Conservation (phyloP, 2,113 vertebrate species). For the Loxodonta africana region DNA sequence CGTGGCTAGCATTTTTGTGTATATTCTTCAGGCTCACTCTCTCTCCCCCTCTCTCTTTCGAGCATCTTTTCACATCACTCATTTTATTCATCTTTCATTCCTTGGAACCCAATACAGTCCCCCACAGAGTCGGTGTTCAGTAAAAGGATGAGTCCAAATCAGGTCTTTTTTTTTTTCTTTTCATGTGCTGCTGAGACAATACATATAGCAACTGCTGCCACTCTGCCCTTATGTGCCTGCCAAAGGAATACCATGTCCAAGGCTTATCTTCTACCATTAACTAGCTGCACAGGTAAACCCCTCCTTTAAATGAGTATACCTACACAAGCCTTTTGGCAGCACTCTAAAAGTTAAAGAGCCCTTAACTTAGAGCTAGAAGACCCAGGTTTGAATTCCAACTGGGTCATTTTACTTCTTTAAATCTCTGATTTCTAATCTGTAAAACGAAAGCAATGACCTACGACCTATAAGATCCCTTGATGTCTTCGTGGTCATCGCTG, state of each 20-base stretch:
- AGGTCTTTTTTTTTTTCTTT: neutral
- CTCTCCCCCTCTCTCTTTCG: neutral
- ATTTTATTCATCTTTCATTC: constrained; percentile 14
- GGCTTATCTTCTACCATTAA: neutral
- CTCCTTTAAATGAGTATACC: neutral
- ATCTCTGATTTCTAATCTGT: constrained; percentile 9
- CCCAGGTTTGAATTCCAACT: neutral
- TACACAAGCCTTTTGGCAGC: neutral
- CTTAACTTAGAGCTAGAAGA: neutral
- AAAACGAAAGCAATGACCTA: constrained; percentile 1
- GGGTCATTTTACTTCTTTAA: neutral
- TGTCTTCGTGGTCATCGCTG: neutral
- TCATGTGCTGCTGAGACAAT: neutral
- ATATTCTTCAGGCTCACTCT: neutral
- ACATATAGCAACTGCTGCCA: neutral
- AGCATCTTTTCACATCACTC: neutral
- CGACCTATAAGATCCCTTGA: neutral
- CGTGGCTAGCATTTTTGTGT: neutral
- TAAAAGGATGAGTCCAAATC: neutral
- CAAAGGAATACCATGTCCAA: neutral
- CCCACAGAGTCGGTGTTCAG: neutral
- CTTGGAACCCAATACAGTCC: neutral
- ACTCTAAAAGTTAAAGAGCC: neutral
- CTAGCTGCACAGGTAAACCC: neutral
- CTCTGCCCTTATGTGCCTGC: neutral